phyloP scores from a whole-genome alignment of 53 echinoderm and acorn worm species.

The Crossaster papposus region DNA sequence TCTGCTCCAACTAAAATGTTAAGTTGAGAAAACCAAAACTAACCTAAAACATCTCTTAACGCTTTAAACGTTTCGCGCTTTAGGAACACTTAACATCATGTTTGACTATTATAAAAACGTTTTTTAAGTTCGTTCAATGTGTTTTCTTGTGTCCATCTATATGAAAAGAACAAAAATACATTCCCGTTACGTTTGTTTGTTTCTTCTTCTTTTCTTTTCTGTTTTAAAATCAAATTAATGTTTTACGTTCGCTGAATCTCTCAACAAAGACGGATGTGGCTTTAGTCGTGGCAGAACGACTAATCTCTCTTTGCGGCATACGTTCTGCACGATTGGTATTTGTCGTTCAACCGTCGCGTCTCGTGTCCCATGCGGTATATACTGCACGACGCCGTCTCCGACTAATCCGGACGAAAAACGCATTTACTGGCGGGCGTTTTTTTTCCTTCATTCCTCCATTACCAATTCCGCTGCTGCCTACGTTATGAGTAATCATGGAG shows the following conservation, averaged over 20 bases:
- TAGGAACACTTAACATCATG: no score
- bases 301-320: background rate
- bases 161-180: no score
- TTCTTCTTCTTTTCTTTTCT: no score
- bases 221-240: background rate
- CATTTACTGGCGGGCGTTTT: background rate
- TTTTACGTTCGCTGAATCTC: background rate
- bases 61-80: no score
- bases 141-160: no score
- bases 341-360: background rate
- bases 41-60: no score
- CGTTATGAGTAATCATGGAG: background rate
- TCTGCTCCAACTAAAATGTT: no score
- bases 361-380: background rate
- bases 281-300: background rate
- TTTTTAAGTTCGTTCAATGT: no score
- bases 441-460: background rate
- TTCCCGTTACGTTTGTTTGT: no score
- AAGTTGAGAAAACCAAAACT: no score
- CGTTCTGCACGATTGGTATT: slow-evolving; percentile 17
- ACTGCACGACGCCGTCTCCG: background rate
- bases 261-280: background rate
- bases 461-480: background rate
- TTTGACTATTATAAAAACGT: no score
- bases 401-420: background rate